Conservation (phyloP, 2,113 vertebrate species). For the Rhineura floridana region DNA sequence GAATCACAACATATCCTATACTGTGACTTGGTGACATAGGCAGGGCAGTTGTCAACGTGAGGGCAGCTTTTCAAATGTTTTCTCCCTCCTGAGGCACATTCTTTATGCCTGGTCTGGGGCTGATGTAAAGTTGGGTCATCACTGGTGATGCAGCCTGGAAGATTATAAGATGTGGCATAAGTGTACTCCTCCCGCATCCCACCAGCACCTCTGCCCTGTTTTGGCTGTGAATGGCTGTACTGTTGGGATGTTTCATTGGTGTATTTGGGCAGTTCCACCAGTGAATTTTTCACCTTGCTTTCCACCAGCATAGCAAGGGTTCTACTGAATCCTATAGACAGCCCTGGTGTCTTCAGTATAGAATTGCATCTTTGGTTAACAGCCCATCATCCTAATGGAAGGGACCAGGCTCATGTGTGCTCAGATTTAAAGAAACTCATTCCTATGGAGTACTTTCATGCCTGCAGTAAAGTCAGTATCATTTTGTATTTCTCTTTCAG, state of each 20-base stretch:
- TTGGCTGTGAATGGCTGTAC: neutral
- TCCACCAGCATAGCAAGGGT: neutral
- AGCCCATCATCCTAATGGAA: slow-evolving; percentile 3
- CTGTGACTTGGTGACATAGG: neutral
- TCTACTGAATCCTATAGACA: neutral
- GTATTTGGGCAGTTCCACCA: neutral
- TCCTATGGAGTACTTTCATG: slow-evolving; percentile 33
- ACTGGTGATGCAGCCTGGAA: too few relatives aligned
- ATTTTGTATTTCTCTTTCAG: neutral
- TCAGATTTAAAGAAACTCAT: neutral
- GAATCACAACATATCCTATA: neutral
- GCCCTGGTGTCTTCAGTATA: neutral
- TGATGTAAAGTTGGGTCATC: neutral
- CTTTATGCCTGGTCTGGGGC: neutral
- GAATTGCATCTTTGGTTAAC: neutral
- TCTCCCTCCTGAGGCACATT: neutral
- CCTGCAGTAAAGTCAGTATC: neutral
- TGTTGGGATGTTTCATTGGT: neutral
- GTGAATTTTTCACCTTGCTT: neutral
- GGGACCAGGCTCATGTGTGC: slow-evolving; percentile 37
- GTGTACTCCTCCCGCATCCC: neutral
- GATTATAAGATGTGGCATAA: neutral
- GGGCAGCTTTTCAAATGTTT: neutral
- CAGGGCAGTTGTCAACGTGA: neutral
- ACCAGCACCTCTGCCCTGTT: neutral